Conservation (phyloP, 2,888 invertebrate species). For the Drosophila ustulata region DNA sequence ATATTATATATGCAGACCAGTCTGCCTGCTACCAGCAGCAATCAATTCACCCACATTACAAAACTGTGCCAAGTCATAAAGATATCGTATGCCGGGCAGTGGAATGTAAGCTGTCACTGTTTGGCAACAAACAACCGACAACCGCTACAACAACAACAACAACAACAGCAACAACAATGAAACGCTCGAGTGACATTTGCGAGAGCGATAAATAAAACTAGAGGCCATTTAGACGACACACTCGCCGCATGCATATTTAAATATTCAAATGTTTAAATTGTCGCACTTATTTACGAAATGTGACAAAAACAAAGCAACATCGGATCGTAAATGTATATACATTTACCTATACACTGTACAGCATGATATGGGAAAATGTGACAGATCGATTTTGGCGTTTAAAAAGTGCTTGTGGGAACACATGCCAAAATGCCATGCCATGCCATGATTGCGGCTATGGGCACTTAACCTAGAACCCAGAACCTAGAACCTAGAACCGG, state of each 20-base stretch:
- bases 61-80: constrained; percentile 61
- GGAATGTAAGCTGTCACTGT: constrained; percentile 46
- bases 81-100: constrained; percentile 40
- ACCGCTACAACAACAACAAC: neutral
- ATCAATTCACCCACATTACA: constrained; percentile 49
- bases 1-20: constrained; percentile 45
- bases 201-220: constrained; percentile 71
- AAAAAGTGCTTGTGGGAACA: neutral
- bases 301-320: constrained; percentile 11
- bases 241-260: constrained; percentile 64
- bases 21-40: constrained; percentile 21
- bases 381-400: constrained; percentile 5
- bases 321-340: neutral
- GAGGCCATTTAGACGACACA: constrained; percentile 63
- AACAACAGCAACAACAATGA: constrained; percentile 20
- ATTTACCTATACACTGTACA: neutral
- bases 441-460: constrained; percentile 10
- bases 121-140: constrained; percentile 25
- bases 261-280: constrained; percentile 66
- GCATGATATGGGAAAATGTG: constrained; percentile 20
- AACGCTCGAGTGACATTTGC: constrained; percentile 71
- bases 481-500: neutral
- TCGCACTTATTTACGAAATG: constrained; percentile 51
- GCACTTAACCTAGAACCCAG: constrained; percentile 39
- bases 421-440: constrained; percentile 8